Evolutionary conservation across 1,140 invertebrate species (phyloP).

Genomic region (Drosophila sp.): DNA sequence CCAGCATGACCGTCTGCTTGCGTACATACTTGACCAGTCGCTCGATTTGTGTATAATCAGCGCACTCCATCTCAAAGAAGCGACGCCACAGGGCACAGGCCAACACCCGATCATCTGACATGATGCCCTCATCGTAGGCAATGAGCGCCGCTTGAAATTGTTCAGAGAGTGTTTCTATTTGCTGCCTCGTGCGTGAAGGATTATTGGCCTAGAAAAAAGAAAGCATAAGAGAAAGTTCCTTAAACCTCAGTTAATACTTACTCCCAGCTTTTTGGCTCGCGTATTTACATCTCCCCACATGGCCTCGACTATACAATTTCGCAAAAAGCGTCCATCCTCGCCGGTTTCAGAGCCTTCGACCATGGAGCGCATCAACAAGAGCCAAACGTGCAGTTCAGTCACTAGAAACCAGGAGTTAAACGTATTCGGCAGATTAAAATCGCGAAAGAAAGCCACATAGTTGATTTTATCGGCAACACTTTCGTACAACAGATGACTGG

Average conservation of each 20-base stretch:
- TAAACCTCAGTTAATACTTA: slow-evolving; percentile 79
- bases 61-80: slow-evolving; percentile 88
- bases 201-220: slow-evolving; percentile 85
- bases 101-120: slow-evolving; percentile 89
- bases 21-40: slow-evolving; percentile 89
- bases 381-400: slow-evolving; percentile 94
- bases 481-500: slow-evolving; percentile 88
- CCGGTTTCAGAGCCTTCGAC: slow-evolving; percentile 87
- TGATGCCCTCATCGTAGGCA: slow-evolving; percentile 93
- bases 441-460: slow-evolving; percentile 87
- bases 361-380: slow-evolving; percentile 91
- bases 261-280: slow-evolving; percentile 90
- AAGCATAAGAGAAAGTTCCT: neutral
- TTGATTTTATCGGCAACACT: slow-evolving; percentile 87
- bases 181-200: slow-evolving; percentile 86
- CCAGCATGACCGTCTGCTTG: slow-evolving; percentile 87
- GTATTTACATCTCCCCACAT: slow-evolving; percentile 92
- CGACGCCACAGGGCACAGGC: slow-evolving; percentile 94
- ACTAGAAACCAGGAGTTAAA: slow-evolving; percentile 93
- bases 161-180: slow-evolving; percentile 88
- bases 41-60: slow-evolving; percentile 88
- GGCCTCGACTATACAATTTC: slow-evolving; percentile 90
- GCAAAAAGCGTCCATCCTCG: slow-evolving; percentile 88
- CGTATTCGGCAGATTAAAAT: slow-evolving; percentile 90
- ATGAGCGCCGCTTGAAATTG: slow-evolving; percentile 94